phyloP scores from a whole-genome alignment of 2,113 vertebrate genomes.

The Carettochelys insculpta region DNA sequence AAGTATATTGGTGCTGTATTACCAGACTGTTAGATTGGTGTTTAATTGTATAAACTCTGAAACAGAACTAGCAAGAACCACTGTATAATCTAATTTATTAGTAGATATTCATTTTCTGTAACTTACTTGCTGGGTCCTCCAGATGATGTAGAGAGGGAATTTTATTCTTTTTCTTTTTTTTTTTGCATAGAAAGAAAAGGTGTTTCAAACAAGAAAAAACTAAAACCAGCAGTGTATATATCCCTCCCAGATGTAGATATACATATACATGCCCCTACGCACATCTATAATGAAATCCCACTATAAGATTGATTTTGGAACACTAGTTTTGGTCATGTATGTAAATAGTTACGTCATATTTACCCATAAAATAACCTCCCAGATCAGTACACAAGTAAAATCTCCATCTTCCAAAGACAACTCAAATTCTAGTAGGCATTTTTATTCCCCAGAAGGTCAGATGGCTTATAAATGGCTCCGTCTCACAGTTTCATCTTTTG shows the following conservation, averaged over 20 bases:
- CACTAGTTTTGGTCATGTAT: not conserved
- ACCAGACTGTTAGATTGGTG: conserved; percentile 30
- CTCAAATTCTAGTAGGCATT: not conserved
- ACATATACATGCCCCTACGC: not conserved
- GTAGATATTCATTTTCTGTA: conserved; percentile 16
- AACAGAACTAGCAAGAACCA: not conserved
- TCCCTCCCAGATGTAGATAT: fast-evolving
- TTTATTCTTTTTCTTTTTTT: not conserved
- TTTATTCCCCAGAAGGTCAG: not conserved
- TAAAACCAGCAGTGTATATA: not conserved
- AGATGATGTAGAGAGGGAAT: not conserved
- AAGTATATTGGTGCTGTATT: conserved; percentile 2
- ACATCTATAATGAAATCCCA: not conserved
- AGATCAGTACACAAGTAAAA: not conserved
- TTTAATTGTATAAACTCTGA: conserved; percentile 4
- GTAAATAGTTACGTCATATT: not conserved
- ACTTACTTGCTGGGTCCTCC: not conserved
- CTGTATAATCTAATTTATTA: conserved; percentile 4
- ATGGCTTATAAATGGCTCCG: not conserved
- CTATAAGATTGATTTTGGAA: not conserved
- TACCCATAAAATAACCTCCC: not conserved
- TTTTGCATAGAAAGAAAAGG: not conserved
- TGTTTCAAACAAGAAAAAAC: not conserved
- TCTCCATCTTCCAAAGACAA: not conserved
- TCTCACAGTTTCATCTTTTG: not conserved